Percentiles rank a stretch among this genome's conserved stretches.
Conservation (phyloP, 2,888 invertebrate species). For the Brachypterus glaber region DNA sequence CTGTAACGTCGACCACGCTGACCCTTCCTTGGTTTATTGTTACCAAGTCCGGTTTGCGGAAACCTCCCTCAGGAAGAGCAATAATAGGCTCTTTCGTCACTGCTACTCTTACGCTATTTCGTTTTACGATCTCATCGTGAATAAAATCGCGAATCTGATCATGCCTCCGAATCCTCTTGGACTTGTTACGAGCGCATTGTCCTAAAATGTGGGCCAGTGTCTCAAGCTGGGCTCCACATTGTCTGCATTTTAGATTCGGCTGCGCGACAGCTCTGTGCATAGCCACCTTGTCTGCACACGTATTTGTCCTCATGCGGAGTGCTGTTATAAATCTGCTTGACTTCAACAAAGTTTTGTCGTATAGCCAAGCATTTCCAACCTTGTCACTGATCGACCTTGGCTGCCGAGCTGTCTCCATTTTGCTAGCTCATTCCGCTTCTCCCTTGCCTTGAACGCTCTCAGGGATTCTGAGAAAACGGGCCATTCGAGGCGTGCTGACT, state of each 20-base stretch:
- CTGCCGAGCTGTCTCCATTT: conserved; percentile 21
- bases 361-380: conserved; percentile 25
- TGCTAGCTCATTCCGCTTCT: conserved; percentile 23
- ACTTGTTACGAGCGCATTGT: conserved; percentile 22
- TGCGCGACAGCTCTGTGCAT: conserved; percentile 22
- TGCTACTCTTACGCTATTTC: neutral
- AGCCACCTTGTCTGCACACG: conserved; percentile 22
- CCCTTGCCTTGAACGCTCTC: conserved; percentile 9
- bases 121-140: no score
- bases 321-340: conserved; percentile 26
- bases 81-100: neutral
- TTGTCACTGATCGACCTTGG: conserved; percentile 25
- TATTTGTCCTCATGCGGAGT: conserved; percentile 27
- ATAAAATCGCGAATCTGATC: conserved; percentile 21
- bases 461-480: conserved; percentile 15
- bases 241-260: conserved; percentile 25
- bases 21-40: conserved; percentile 22
- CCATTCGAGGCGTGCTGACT: conserved; percentile 19
- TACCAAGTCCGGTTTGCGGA: conserved; percentile 25
- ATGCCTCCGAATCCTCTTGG: conserved; percentile 22
- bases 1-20: conserved; percentile 27
- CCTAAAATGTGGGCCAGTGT: conserved; percentile 31
- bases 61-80: neutral
- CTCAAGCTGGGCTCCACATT: conserved; percentile 25
- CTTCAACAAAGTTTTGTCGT: conserved; percentile 23